Percentiles rank a stretch among this genome's conserved stretches.
Conservation (phyloP, 2,888 invertebrate genomes). For the Dryadula phaetusa region DNA sequence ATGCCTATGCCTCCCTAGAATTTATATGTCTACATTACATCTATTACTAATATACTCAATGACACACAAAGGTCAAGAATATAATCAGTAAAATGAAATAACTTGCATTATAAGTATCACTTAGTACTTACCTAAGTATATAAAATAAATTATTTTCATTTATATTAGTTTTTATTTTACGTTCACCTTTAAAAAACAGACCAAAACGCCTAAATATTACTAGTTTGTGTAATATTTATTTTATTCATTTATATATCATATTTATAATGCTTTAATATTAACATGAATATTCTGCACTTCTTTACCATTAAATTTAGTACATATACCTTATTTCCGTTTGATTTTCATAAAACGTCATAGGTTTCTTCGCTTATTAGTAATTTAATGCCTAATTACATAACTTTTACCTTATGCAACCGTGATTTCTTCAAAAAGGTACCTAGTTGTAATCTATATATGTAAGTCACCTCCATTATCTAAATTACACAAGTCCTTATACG, state of each 20-base stretch:
- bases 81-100: background rate
- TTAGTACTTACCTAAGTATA: background rate
- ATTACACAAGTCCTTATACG: constrained; percentile 1
- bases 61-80: background rate
- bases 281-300: no score
- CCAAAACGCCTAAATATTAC: no score
- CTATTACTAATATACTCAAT: constrained; percentile 9
- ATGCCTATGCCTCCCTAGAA: constrained; percentile 13
- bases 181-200: no score
- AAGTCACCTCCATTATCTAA: constrained; percentile 6
- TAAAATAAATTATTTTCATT: background rate
- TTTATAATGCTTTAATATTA: no score
- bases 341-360: no score
- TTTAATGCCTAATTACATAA: no score
- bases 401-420: background rate
- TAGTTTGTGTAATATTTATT: no score
- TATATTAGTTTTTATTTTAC: background rate
- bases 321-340: no score
- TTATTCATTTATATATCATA: no score
- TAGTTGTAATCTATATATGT: background rate
- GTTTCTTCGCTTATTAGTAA: no score
- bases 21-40: constrained; percentile 19
- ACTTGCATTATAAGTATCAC: background rate
- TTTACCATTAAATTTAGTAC: no score
- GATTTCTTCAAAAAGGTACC: background rate